phyloP scores from a whole-genome alignment of 2,797 vertebrate species.

The Danio tinwini region DNA sequence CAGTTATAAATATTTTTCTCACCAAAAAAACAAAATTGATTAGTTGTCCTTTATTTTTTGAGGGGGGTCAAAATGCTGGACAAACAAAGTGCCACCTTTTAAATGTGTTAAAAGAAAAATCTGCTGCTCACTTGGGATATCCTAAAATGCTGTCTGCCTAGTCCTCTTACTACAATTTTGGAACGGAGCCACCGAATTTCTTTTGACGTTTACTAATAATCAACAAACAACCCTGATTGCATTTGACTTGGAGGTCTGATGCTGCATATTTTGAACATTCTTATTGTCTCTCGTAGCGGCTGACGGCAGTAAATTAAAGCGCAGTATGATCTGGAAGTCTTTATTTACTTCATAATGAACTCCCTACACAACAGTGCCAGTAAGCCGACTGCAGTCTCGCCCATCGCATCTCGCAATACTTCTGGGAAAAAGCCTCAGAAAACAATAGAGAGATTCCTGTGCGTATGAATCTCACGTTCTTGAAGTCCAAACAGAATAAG shows the following conservation, averaged over 20 bases:
- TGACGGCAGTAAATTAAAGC: constrained; percentile 34
- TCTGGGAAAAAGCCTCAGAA: constrained; percentile 43
- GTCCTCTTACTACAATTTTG: neutral
- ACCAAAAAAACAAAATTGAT: too few relatives aligned
- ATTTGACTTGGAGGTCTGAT: neutral
- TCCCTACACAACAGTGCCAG: constrained; percentile 35
- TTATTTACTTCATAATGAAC: constrained; percentile 38
- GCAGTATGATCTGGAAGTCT: constrained; percentile 28
- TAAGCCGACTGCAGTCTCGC: constrained; percentile 19
- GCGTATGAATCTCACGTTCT: neutral
- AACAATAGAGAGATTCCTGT: constrained; percentile 39
- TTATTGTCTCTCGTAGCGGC: neutral
- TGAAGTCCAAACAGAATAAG: constrained; percentile 12
- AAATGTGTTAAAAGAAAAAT: neutral
- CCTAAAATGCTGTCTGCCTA: neutral
- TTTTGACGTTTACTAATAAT: neutral
- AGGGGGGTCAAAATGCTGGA: too few relatives aligned
- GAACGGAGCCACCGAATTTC: neutral
- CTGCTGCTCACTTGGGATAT: neutral
- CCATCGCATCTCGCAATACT: constrained; percentile 21
- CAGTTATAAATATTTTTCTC: too few relatives aligned
- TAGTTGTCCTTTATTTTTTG: neutral
- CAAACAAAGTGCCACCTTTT: too few relatives aligned
- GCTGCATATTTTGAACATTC: neutral
- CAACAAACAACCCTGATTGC: constrained; percentile 14